phyloP scores from a whole-genome alignment of 2,888 invertebrate genomes.

The Lissonota sp. region DNA sequence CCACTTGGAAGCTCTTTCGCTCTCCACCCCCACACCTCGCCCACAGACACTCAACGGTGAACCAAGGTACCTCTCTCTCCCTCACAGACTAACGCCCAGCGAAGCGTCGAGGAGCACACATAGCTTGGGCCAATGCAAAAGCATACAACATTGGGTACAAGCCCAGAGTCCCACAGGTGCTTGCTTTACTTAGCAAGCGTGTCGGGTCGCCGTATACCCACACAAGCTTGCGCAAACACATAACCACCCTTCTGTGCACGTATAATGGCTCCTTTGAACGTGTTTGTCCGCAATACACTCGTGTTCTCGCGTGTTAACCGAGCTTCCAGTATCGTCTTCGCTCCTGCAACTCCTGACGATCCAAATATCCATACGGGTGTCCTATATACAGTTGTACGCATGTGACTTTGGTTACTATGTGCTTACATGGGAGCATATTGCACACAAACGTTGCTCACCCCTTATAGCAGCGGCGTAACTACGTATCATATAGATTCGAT shows the following conservation, averaged over 20 bases:
- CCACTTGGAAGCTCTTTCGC: constrained; percentile 44
- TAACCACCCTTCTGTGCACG: neutral
- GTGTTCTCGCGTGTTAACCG: constrained; percentile 43
- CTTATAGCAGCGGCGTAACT: constrained; percentile 20
- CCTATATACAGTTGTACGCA: constrained; percentile 2
- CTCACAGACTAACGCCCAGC: constrained; percentile 58
- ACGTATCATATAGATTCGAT: constrained; percentile 28
- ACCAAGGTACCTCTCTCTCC: constrained; percentile 20
- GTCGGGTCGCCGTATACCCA: constrained; percentile 39
- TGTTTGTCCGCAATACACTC: constrained; percentile 48
- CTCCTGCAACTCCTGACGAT: constrained; percentile 22
- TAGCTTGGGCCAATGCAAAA: neutral
- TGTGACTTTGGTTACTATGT: neutral
- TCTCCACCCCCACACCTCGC: constrained; percentile 38
- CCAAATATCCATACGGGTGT: neutral
- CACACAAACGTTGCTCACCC: constrained; percentile 19
- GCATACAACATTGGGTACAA: constrained; percentile 20
- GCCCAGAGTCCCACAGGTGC: constrained; percentile 64
- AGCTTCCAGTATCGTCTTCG: constrained; percentile 53
- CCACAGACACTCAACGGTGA: neutral
- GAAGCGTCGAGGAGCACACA: constrained; percentile 45
- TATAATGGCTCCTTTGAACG: constrained; percentile 20
- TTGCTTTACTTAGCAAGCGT: constrained; percentile 66
- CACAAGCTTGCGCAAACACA: neutral
- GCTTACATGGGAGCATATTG: neutral